Conservation (phyloP, 2,113 vertebrate species). For the Dissostichus mawsoni region DNA sequence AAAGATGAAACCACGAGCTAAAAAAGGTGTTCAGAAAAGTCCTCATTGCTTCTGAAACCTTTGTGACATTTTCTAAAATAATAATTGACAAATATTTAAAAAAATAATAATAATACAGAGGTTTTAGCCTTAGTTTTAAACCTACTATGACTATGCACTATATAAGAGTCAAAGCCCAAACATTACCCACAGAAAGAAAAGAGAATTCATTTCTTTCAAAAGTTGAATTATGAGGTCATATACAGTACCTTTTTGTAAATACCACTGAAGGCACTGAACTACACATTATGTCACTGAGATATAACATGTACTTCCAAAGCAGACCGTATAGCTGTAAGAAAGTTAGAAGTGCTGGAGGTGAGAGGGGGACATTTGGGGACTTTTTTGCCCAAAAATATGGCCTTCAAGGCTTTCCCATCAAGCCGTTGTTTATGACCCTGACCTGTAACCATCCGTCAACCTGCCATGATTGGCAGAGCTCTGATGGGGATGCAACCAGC, state of each 20-base stretch:
- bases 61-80: neutral
- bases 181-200: too few relatives aligned
- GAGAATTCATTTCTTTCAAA: too few relatives aligned
- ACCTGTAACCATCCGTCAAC: neutral
- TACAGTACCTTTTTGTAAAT: neutral
- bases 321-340: neutral
- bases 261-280: neutral
- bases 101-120: neutral
- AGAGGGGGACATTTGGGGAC: neutral
- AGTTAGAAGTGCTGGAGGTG: neutral
- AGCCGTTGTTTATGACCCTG: neutral
- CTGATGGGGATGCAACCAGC: neutral
- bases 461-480: conserved; percentile 1
- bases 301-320: neutral
- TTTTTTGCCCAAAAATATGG: neutral
- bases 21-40: neutral
- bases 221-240: neutral
- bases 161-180: neutral
- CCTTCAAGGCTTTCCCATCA: conserved; percentile 3
- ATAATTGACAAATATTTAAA: too few relatives aligned
- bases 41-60: neutral
- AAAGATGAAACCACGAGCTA: neutral
- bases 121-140: too few relatives aligned
- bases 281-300: neutral
- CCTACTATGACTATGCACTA: neutral